Percentiles rank a stretch among this genome's conserved stretches.
phyloP scores from a whole-genome alignment of 2,113 vertebrate genomes.

The Sakesphorus luctuosus region DNA sequence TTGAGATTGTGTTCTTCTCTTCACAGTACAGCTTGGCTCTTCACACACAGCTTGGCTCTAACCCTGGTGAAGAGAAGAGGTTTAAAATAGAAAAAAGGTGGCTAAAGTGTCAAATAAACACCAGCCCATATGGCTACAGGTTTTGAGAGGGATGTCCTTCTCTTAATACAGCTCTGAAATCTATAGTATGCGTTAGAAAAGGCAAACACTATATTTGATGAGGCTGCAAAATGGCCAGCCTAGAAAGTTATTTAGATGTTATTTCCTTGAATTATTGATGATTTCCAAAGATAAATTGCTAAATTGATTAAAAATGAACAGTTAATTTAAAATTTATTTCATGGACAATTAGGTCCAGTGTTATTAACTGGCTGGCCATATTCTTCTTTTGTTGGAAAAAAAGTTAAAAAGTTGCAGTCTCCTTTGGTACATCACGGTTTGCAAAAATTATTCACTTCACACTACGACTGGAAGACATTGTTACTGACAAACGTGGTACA shows the following conservation, averaged over 20 bases:
- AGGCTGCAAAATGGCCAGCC: neutral
- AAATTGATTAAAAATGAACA: conserved; percentile 31
- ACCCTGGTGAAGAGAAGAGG: neutral
- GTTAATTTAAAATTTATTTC: conserved; percentile 4
- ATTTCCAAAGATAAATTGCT: neutral
- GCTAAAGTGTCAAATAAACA: neutral
- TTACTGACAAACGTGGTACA: neutral
- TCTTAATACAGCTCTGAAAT: neutral
- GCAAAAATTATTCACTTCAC: neutral
- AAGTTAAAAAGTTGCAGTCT: neutral
- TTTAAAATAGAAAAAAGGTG: neutral
- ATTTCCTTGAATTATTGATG: neutral
- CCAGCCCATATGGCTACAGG: neutral
- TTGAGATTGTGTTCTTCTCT: neutral
- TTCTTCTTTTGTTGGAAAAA: neutral
- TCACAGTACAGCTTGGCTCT: neutral
- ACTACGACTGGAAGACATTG: neutral
- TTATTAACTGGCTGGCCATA: neutral
- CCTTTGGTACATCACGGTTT: neutral
- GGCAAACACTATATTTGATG: neutral
- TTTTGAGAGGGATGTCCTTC: neutral
- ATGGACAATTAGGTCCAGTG: neutral
- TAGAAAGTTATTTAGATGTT: neutral
- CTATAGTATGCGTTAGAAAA: neutral
- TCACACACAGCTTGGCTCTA: neutral